These are phyloP conservation scores for Allacma fusca DNA, from an alignment of 2,888 invertebrate species.

Conservation along the genomic window DNA sequence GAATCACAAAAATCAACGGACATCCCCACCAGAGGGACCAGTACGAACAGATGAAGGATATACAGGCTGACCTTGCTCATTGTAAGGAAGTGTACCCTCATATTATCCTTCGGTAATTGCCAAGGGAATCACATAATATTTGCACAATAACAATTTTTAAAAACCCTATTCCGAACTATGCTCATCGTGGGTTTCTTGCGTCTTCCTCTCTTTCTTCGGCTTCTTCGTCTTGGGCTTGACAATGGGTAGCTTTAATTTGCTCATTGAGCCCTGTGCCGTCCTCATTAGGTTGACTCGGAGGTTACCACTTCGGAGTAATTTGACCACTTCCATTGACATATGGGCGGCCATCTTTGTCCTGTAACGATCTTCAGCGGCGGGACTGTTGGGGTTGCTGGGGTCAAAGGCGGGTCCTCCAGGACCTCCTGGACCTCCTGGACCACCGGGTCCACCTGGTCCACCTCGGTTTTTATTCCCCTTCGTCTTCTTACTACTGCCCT, in stretches of 20 bases:
- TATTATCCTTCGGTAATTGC: no score
- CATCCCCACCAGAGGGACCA: no score
- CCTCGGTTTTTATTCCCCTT: slow-evolving; percentile 14
- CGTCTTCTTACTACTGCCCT: slow-evolving; percentile 53
- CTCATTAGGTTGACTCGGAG: slow-evolving; percentile 60
- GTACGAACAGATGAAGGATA: no score
- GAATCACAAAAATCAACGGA: no score
- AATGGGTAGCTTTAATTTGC: slow-evolving; percentile 60
- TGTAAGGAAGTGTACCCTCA: no score
- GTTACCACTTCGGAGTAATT: slow-evolving; percentile 59
- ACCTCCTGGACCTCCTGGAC: slow-evolving; percentile 35
- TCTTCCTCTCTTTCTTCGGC: slow-evolving; percentile 49
- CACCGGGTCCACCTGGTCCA: slow-evolving; percentile 32
- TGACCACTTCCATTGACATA: slow-evolving; percentile 61
- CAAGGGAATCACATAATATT: no score
- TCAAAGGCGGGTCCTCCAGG: slow-evolving; percentile 33
- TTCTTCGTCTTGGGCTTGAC: slow-evolving; percentile 55
- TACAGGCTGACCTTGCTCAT: no score
- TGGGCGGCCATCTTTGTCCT: slow-evolving; percentile 62
- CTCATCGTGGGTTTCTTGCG: slow-evolving; percentile 33
- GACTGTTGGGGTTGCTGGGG: slow-evolving; percentile 48
- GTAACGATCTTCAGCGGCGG: slow-evolving; percentile 53
- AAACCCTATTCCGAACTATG: background rate
- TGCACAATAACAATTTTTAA: no score
- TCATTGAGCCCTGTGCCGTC: slow-evolving; percentile 60